phyloP scores from a whole-genome alignment of 2,797 vertebrate genomes.

The Cirrhinus molitorella region DNA sequence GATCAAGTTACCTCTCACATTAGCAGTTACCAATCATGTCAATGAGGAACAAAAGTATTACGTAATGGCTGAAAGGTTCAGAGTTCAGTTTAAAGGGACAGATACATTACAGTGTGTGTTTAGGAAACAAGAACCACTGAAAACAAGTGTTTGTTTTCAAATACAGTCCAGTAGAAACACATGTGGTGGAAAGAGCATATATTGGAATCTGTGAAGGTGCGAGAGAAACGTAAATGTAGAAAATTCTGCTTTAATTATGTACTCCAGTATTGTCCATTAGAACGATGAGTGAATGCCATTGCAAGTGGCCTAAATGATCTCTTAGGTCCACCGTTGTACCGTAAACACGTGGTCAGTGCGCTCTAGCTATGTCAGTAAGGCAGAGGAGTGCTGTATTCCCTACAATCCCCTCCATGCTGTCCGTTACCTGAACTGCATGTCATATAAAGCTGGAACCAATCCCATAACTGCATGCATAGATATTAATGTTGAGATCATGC shows the following conservation, averaged over 20 bases:
- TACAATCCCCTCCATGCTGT: constrained; percentile 55
- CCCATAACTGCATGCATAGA: constrained; percentile 68
- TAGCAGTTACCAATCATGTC: constrained; percentile 64
- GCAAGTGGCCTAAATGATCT: constrained; percentile 56
- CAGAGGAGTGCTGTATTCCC: constrained; percentile 54
- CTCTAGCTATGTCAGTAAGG: constrained; percentile 53
- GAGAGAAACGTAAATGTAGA: constrained; percentile 56
- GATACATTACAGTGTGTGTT: neutral
- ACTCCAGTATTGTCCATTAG: constrained; percentile 79
- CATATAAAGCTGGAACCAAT: constrained; percentile 64
- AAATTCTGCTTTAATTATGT: constrained; percentile 47
- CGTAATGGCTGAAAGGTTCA: constrained; percentile 58
- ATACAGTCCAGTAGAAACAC: constrained; percentile 29
- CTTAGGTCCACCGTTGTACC: constrained; percentile 57
- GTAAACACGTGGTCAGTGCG: constrained; percentile 59
- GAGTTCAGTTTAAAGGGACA: constrained; percentile 56
- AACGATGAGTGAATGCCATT: constrained; percentile 63
- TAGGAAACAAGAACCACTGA: neutral
- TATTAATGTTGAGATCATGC: constrained; percentile 68
- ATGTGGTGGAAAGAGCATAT: constrained; percentile 39
- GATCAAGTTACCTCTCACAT: constrained; percentile 69
- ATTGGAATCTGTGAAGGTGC: constrained; percentile 48
- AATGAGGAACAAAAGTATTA: constrained; percentile 62
- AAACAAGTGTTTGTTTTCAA: constrained; percentile 11
- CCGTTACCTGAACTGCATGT: constrained; percentile 52